Conservation (phyloP, 1,140 invertebrate species). For the Drosophila lini region DNA sequence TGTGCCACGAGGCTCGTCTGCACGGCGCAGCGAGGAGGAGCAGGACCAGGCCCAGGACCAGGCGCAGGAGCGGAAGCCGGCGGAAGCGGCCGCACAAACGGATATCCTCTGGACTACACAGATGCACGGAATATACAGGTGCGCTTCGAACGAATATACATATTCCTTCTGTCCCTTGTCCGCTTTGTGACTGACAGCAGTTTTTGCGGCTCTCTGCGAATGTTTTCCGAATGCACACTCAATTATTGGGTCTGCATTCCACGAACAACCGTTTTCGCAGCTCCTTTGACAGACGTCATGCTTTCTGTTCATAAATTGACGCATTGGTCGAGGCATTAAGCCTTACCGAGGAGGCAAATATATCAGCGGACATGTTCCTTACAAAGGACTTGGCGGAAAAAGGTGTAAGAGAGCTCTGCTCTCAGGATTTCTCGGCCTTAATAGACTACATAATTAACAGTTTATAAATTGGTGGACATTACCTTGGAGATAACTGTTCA, state of each 20-base stretch:
- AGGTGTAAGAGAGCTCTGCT: neutral
- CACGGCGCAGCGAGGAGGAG: slow-evolving; percentile 73
- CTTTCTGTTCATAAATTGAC: slow-evolving; percentile 12
- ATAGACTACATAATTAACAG: neutral
- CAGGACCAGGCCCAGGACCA: slow-evolving; percentile 8
- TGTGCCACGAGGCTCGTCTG: slow-evolving; percentile 78
- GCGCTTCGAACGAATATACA: slow-evolving; percentile 33
- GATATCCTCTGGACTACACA: slow-evolving; percentile 76
- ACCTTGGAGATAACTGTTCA: no score
- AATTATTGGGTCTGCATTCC: slow-evolving; percentile 43
- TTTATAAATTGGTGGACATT: neutral
- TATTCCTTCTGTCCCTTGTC: slow-evolving; percentile 3
- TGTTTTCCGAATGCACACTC: slow-evolving; percentile 47
- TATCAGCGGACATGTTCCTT: neutral
- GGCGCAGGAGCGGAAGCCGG: slow-evolving; percentile 18
- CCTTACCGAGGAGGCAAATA: neutral
- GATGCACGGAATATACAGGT: slow-evolving; percentile 76
- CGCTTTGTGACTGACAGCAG: slow-evolving; percentile 53
- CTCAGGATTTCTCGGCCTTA: neutral
- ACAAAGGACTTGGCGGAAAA: neutral
- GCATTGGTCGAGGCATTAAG: neutral
- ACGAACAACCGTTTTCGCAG: slow-evolving; percentile 5
- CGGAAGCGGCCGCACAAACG: slow-evolving; percentile 59
- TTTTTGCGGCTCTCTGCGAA: slow-evolving; percentile 41
- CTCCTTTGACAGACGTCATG: slow-evolving; percentile 11